Conservation (phyloP, 2,797 vertebrate species). For the Loris lydekkerianus region DNA sequence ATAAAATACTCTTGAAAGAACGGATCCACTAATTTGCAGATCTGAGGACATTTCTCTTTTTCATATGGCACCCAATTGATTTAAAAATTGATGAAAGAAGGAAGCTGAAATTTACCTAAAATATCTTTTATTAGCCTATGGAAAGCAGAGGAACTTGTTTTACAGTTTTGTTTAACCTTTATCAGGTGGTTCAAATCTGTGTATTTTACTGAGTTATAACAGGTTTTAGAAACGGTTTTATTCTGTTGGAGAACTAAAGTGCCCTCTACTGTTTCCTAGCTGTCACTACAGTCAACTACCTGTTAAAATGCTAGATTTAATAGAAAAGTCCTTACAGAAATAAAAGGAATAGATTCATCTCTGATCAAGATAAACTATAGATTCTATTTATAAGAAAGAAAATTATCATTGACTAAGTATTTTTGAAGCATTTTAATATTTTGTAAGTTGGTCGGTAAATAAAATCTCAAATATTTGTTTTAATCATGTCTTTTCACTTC, state of each 20-base stretch:
- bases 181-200: neutral
- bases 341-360: slow-evolving; percentile 54
- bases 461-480: slow-evolving; percentile 31
- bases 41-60: slow-evolving; percentile 2
- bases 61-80: neutral
- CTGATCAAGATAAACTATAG: slow-evolving; percentile 25
- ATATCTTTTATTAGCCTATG: neutral
- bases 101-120: neutral
- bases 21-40: neutral
- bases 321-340: slow-evolving; percentile 20
- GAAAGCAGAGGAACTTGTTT: neutral
- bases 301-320: neutral
- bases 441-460: slow-evolving; percentile 57
- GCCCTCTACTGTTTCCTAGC: slow-evolving; percentile 80
- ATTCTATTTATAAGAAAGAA: neutral
- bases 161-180: slow-evolving; percentile 58
- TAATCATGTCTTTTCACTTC: slow-evolving; percentile 47
- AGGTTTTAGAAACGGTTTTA: slow-evolving; percentile 8
- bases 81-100: slow-evolving; percentile 31
- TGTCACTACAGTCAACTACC: slow-evolving; percentile 54
- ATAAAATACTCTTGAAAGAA: slow-evolving; percentile 57
- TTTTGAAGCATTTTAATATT: neutral
- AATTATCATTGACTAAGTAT: neutral
- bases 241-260: slow-evolving; percentile 76
- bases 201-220: slow-evolving; percentile 27